Evolutionary conservation across 2,888 invertebrate species (phyloP).

Genomic region (Nymphalis c-album): DNA sequence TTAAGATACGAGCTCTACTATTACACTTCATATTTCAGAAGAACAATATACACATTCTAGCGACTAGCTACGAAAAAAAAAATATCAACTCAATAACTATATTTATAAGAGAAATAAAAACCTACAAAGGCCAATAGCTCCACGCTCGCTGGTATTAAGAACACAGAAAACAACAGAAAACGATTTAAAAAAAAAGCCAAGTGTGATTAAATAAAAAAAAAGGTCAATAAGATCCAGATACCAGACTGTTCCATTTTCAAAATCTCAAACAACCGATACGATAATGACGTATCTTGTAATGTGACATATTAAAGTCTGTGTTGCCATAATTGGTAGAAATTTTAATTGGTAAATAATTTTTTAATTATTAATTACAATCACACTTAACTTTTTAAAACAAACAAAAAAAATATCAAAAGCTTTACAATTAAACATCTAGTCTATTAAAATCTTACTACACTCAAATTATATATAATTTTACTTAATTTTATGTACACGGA

Average conservation of each 20-base stretch:
- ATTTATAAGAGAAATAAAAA: conserved; percentile 43
- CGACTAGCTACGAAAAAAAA: conserved; percentile 30
- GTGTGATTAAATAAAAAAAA: conserved; percentile 10
- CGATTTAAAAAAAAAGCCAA: conserved; percentile 25
- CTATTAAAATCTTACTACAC: neutral
- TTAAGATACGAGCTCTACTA: too few relatives aligned
- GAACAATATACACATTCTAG: conserved; percentile 12
- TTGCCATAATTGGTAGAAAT: neutral
- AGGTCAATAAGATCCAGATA: too few relatives aligned
- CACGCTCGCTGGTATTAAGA: conserved; percentile 60
- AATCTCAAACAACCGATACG: too few relatives aligned
- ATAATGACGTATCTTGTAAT: too few relatives aligned
- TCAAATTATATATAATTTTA: neutral
- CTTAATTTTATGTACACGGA: conserved; percentile 1
- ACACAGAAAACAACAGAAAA: conserved; percentile 50
- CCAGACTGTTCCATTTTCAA: too few relatives aligned
- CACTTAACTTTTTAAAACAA: neutral
- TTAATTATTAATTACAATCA: neutral
- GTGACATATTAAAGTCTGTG: too few relatives aligned
- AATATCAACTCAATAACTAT: conserved; percentile 30
- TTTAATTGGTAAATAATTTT: neutral
- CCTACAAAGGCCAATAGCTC: conserved; percentile 46
- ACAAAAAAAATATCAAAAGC: conserved; percentile 8
- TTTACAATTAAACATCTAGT: neutral
- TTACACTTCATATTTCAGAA: neutral